Percentiles rank a stretch among this genome's conserved stretches.
Evolutionary conservation across 2,888 invertebrate genomes (phyloP).

Genomic region (Aphodius granarius): DNA sequence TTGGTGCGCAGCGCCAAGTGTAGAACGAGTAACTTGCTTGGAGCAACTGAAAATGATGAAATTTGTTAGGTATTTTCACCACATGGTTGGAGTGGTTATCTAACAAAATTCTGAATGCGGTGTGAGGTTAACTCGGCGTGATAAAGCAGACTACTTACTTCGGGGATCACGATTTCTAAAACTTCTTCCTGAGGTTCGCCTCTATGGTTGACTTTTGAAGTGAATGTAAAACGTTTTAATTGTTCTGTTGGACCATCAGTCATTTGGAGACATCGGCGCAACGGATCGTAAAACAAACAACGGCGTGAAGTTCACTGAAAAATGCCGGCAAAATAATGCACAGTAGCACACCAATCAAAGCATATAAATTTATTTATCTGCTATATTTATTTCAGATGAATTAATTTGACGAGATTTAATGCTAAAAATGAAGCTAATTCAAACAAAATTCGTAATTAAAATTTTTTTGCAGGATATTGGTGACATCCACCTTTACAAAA

Average conservation of each 20-base stretch:
- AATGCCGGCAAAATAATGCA: not conserved
- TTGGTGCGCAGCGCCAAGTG: slow-evolving; percentile 94
- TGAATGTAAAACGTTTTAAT: slow-evolving; percentile 82
- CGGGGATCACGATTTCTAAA: slow-evolving; percentile 79
- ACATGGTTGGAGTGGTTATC: slow-evolving; percentile 10
- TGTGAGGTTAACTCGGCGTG: not conserved
- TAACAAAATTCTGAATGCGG: not conserved
- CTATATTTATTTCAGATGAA: not conserved
- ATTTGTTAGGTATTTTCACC: not conserved
- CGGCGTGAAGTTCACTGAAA: not conserved
- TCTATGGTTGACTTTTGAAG: slow-evolving; percentile 63
- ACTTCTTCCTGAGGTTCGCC: slow-evolving; percentile 68
- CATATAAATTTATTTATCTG: not conserved
- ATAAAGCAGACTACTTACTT: slow-evolving; percentile 60
- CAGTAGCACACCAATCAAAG: not conserved
- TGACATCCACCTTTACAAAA: not conserved
- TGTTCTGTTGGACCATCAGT: slow-evolving; percentile 67
- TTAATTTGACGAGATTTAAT: not conserved
- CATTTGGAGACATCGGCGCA: slow-evolving; percentile 53
- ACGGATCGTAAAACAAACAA: not conserved
- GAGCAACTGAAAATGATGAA: slow-evolving; percentile 61
- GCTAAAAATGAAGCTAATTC: not conserved
- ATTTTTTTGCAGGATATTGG: not conserved
- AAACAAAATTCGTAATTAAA: not conserved
- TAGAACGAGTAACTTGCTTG: slow-evolving; percentile 92